Percentiles rank a stretch among this genome's conserved stretches.
These are phyloP conservation scores for Bombylius discolor DNA, from an alignment of 2,888 invertebrate species.

Conservation along the genomic window DNA sequence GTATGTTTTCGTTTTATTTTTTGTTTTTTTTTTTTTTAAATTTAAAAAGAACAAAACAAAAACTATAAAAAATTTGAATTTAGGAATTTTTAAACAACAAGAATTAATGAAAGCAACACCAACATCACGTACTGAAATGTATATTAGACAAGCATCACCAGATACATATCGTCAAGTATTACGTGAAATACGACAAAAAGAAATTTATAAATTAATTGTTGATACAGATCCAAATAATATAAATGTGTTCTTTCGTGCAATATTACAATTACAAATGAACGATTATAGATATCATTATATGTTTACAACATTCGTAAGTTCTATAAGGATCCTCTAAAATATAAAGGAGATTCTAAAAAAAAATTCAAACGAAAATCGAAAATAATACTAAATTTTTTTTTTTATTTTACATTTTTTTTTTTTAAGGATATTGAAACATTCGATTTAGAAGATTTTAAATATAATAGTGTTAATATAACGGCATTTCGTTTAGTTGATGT, in stretches of 20 bases:
- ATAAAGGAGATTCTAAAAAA: neutral
- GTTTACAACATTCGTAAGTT: constrained; percentile 73
- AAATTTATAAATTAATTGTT: constrained; percentile 75
- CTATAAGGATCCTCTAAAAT: neutral
- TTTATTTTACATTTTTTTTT: neutral
- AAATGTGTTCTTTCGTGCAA: constrained; percentile 71
- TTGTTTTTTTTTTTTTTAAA: neutral
- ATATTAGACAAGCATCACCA: constrained; percentile 61
- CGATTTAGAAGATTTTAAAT: constrained; percentile 81
- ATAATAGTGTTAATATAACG: constrained; percentile 89
- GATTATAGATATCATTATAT: constrained; percentile 75
- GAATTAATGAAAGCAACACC: constrained; percentile 64
- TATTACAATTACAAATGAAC: constrained; percentile 76
- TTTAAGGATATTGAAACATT: constrained; percentile 70
- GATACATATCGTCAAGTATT: constrained; percentile 54
- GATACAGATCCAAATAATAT: constrained; percentile 76
- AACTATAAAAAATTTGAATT: neutral
- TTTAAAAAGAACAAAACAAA: neutral
- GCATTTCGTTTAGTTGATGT: constrained; percentile 79
- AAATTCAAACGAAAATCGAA: neutral
- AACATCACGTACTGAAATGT: constrained; percentile 55
- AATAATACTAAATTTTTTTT: neutral
- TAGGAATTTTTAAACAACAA: constrained; percentile 72
- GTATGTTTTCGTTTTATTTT: no score
- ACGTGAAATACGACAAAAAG: constrained; percentile 60